Conservation (phyloP, 1,140 invertebrate species). For the Lepidurus couesii region DNA sequence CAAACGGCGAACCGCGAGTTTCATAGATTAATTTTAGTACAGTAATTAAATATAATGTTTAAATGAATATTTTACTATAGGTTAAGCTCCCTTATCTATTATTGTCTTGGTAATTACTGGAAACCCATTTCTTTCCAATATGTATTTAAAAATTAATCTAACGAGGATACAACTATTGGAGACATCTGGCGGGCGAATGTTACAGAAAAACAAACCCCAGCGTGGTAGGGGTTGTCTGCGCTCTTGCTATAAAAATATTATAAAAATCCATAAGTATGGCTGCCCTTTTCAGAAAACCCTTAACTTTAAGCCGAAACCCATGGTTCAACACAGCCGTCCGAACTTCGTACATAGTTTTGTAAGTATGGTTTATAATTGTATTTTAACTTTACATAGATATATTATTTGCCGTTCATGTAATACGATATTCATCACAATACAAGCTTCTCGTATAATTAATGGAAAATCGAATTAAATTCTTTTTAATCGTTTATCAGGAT, state of each 20-base stretch:
- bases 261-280: background rate
- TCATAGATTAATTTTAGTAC: too few relatives aligned
- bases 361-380: background rate
- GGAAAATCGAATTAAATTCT: background rate
- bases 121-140: too few relatives aligned
- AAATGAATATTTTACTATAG: too few relatives aligned
- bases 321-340: background rate
- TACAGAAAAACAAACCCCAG: background rate
- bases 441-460: background rate
- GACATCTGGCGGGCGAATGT: background rate
- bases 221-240: background rate
- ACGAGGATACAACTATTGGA: background rate
- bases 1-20: too few relatives aligned
- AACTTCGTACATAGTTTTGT: conserved; percentile 5
- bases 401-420: background rate
- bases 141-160: too few relatives aligned
- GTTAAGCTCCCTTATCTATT: too few relatives aligned
- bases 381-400: too few relatives aligned
- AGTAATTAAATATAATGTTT: too few relatives aligned
- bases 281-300: background rate
- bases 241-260: background rate
- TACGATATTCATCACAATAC: background rate
- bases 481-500: conserved; percentile 56
- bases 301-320: background rate
- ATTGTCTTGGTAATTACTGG: too few relatives aligned